These are phyloP conservation scores for Sarcophaga subvicina DNA, from an alignment of 2,888 invertebrate genomes.

Conservation along the genomic window DNA sequence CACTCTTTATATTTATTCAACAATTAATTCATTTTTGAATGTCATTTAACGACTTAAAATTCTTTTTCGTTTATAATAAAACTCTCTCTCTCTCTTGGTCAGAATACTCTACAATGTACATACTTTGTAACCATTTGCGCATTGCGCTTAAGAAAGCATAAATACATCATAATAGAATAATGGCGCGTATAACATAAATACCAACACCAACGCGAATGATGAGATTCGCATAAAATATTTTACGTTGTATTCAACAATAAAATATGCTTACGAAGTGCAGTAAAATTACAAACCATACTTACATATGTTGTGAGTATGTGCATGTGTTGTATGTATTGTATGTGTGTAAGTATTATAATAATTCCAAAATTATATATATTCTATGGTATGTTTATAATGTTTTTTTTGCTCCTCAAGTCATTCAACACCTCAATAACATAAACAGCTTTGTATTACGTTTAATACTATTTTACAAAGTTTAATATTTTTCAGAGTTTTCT, in stretches of 20 bases:
- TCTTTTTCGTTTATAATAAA: no score
- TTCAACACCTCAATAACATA: conserved; percentile 47
- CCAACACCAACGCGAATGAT: background rate
- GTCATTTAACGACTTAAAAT: no score
- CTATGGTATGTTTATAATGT: no score
- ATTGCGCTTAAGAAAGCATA: background rate
- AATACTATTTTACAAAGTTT: conserved; percentile 10
- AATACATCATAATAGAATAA: conserved; percentile 28
- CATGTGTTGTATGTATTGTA: background rate
- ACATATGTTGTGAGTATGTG: background rate
- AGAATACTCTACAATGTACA: no score
- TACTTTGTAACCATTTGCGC: background rate
- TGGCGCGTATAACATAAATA: conserved; percentile 23
- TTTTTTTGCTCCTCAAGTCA: conserved; percentile 1
- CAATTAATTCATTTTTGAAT: no score
- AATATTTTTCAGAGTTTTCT: background rate
- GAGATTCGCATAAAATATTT: background rate
- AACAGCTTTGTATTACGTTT: conserved; percentile 21
- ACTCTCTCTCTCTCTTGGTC: no score
- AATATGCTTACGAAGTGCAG: background rate
- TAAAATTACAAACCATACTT: background rate
- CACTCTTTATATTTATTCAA: no score
- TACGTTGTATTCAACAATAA: conserved; percentile 14
- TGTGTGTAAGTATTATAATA: background rate
- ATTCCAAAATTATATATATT: no score